These are phyloP conservation scores for Mormoops blainvillei DNA, from an alignment of 2,113 vertebrate species.

Conservation along the genomic window DNA sequence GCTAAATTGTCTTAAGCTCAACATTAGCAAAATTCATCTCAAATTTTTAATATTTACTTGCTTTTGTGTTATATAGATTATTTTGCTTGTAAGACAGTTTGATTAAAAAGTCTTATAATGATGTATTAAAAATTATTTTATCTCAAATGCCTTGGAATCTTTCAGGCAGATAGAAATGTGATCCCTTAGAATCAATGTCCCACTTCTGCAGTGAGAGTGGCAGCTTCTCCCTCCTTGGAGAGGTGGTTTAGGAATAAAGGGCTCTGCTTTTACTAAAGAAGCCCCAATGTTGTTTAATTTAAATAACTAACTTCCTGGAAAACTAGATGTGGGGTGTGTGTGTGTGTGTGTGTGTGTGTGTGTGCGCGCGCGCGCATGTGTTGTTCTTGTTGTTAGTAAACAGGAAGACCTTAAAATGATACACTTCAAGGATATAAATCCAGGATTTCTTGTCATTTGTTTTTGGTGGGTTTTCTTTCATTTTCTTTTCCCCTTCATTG, in stretches of 20 bases:
- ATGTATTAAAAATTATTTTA: neutral
- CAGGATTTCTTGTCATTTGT: neutral
- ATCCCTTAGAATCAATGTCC: conserved; percentile 22
- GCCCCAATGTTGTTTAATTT: conserved; percentile 53
- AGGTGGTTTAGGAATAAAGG: conserved; percentile 43
- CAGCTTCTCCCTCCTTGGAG: neutral
- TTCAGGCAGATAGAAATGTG: neutral
- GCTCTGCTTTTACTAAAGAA: conserved; percentile 29
- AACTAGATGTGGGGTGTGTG: conserved; percentile 35
- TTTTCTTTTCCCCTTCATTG: neutral
- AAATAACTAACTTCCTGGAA: conserved; percentile 56
- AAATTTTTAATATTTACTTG: conserved; percentile 48
- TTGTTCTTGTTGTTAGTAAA: conserved; percentile 31
- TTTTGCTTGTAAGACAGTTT: conserved; percentile 7
- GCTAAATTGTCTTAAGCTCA: conserved; percentile 7
- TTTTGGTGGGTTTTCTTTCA: neutral
- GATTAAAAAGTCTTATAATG: neutral
- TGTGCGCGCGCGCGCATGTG: neutral
- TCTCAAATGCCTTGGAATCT: conserved; percentile 11
- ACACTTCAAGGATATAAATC: neutral
- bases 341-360: too few relatives aligned
- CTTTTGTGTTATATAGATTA: neutral
- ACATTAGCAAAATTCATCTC: conserved; percentile 45
- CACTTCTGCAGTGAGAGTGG: neutral
- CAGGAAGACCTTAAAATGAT: conserved; percentile 31